Evolutionary conservation across 2,113 vertebrate genomes (phyloP), one percentile per base, ranked within the genome.

Genomic region (Calyptommatus sinebrachiatus): DNA sequence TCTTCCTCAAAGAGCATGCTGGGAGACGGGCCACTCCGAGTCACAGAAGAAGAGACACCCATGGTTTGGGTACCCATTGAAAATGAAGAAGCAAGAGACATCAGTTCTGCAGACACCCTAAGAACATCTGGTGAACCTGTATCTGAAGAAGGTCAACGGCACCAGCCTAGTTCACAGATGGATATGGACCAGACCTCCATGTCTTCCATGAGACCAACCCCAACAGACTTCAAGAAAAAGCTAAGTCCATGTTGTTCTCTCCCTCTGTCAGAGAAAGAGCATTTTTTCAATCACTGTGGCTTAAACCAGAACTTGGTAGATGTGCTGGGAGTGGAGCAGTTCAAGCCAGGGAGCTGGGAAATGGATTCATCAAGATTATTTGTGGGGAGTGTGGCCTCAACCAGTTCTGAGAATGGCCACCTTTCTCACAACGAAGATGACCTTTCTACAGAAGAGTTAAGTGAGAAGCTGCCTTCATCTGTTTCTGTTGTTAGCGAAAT

Each of bases 241-340:
- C 80, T 96, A 63, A 89, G 86, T 1, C 92, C 95, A 20, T 91
- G 95, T 2, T 92, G 88, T 78, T 98, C 97, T 0, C 90, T 96
- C 65, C 97, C 94, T 0, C 88, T 96, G 28, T 98, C 97, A 0
- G 97, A 99, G 83, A 91, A 97, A 88, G 97, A 98, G 75, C 89
- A 94, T 0, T 99, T 99, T 94, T 99, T 99, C 86, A 97, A 97
- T 90, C 98, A 95, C 91, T 99, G 98, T 9, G 98, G 98, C 5
- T 87, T 99, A 86, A 97, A 98, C 79, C 89, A 94, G 79, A 97
- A 97, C 14, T 90, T 98, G 91, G 95, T 98, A 68, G 96, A 99
- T 71, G 89, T 96, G 66, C 92, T 99, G 57, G 97, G 97, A 1
- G 91, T 83, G 5, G 94, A 97, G 74, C 94, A 94, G 35, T 97